Conservation (phyloP, 1,140 invertebrate genomes). For the Solen grandis region DNA sequence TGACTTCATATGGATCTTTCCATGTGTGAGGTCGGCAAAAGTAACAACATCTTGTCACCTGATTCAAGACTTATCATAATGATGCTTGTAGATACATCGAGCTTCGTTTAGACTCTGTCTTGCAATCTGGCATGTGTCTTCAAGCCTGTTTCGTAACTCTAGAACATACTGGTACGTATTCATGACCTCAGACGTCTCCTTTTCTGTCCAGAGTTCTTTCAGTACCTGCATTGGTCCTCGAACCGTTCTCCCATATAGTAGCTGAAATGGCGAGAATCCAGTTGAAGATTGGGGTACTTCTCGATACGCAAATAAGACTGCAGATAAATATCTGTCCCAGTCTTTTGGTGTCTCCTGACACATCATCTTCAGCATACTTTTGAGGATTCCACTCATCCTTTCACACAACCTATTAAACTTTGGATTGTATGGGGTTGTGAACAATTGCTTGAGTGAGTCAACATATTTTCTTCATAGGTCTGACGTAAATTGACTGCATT, state of each 20-base stretch:
- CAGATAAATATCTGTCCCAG: constrained; percentile 73
- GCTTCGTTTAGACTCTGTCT: constrained; percentile 34
- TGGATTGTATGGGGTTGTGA: constrained; percentile 67
- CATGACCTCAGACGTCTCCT: no score
- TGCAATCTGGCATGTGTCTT: no score
- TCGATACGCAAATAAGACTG: constrained; percentile 71
- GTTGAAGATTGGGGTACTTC: constrained; percentile 59
- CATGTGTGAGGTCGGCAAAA: constrained; percentile 34
- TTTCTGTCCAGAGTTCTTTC: constrained; percentile 67
- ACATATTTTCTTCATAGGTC: constrained; percentile 54
- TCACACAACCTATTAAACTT: constrained; percentile 70
- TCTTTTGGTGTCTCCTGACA: constrained; percentile 66
- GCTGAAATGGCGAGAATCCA: constrained; percentile 69
- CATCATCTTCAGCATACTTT: constrained; percentile 66
- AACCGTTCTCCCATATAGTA: constrained; percentile 69
- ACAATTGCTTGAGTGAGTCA: constrained; percentile 58
- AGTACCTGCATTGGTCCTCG: constrained; percentile 68
- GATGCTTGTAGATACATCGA: constrained; percentile 38
- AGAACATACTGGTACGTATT: no score
- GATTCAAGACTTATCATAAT: constrained; percentile 42
- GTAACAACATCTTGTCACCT: no score
- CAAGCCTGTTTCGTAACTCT: no score
- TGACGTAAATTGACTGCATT: constrained; percentile 80
- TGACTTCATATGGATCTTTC: constrained; percentile 47
- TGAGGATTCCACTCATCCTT: constrained; percentile 64